Evolutionary conservation across 2,797 vertebrate genomes (phyloP), one percentile per base, ranked within the genome.

Genomic region (Cyprinodon diabolis): DNA sequence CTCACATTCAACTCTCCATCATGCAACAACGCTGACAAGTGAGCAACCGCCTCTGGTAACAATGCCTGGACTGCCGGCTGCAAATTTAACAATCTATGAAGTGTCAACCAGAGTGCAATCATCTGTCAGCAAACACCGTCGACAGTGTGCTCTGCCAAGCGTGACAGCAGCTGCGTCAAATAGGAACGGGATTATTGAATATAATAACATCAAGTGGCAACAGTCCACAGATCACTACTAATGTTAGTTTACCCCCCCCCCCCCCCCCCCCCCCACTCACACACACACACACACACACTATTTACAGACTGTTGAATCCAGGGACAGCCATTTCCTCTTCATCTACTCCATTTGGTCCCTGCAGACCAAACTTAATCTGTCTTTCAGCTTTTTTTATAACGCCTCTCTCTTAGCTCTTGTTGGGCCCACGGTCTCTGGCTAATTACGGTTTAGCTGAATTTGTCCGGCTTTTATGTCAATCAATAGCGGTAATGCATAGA

Each of bases 381-480:
- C 52, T 48, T n/a, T 86, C 77, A 84, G 75, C 80, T 73, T 15
- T 76, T 76, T 79, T 76, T 65, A 74, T 72, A 76, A 77, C 74
- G 75, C 84, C 79, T 87, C 74, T 54, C 72, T 71, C 82, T 79
- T 62, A 75, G 86, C 85, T 78, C 71, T 23, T 71, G 79, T 63
- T 21, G 57, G 85, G 84, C 90, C 40, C 86, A 85, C 49, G 66
- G 81, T 84, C 85, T 80, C 78, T 21, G 57, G 90, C 93, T 93
- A 93, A 94, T 94, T 91, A 89, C 51, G 82, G 82, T 87, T 91
- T 69, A 86, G 89, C 86, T 85, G 76, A 87, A 86, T 87, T 89
- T 86, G 86, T 88, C 82, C 37, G n/a, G 89, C 84, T 89, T 86
- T 92, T 73, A 89, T 91, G 91, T 92, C 92, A 88, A 89, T 93